A percentile compares a stretch with the other conserved stretches of the same genome.
phyloP scores from a whole-genome alignment of 2,113 vertebrate genomes.

The Illadopsis cleaveri region DNA sequence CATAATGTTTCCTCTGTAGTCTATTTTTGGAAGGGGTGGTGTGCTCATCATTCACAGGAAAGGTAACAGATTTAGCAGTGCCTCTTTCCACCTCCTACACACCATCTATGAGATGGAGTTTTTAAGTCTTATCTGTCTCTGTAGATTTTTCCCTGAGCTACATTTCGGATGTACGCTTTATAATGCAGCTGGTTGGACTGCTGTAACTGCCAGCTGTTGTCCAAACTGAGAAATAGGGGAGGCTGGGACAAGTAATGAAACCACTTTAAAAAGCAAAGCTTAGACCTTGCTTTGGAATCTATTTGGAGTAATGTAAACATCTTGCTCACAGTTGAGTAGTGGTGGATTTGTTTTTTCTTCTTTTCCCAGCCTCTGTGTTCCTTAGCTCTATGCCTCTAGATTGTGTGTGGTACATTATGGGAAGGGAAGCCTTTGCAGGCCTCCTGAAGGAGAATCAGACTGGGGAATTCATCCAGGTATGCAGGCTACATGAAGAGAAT shows the following conservation, averaged over 20 bases:
- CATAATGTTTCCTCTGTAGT: neutral
- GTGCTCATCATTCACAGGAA: conserved; percentile 51
- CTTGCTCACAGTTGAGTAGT: neutral
- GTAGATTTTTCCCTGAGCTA: neutral
- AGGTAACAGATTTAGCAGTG: conserved; percentile 58
- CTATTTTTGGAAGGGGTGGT: conserved; percentile 42
- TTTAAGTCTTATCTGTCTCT: neutral
- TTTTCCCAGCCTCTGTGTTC: neutral
- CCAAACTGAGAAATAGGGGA: neutral
- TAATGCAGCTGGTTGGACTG: neutral
- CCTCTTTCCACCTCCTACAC: conserved; percentile 67
- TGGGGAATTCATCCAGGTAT: neutral
- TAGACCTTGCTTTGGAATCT: neutral
- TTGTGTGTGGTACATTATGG: neutral
- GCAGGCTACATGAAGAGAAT: accelerated
- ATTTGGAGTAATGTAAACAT: neutral
- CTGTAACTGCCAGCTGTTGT: neutral
- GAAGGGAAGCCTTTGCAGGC: neutral
- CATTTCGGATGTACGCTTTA: neutral
- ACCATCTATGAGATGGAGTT: neutral
- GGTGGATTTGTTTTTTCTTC: neutral
- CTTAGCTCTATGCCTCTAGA: neutral
- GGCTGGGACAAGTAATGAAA: neutral
- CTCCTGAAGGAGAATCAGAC: neutral
- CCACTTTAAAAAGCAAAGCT: neutral